Base-by-base conservation (phyloP, 2,797 vertebrate species). In the Molossus alvarezi region DNA sequence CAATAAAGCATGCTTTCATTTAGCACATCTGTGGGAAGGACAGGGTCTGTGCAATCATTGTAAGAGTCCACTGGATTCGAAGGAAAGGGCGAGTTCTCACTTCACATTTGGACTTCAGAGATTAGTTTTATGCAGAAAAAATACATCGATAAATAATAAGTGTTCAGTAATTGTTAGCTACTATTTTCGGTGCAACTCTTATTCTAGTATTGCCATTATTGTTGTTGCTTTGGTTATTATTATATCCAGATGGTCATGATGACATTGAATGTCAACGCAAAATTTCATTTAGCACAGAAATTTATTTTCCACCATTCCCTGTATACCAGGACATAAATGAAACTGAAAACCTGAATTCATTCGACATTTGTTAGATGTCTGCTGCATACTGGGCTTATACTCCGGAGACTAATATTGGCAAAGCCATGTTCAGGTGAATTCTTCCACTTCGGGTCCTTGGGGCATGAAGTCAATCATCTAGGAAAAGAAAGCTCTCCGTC, bases 321-420 rank as follows among this genome's bases (percentile, higher is more conserved):
- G 21, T 58, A 17, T 29, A 57, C 18, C 27, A 82, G n/a, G n/a
- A 14, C 4, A 48, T 60, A 58, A 33, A 5, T 64, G 76, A 73
- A 94, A 84, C 55, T 48, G n/a, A 65, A 92, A 81, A 82, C 33
- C 18, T 65, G 80, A 48, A 33, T 86, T 89, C 18, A 64, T 14
- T 58, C 29, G 64, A 33, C 11, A 71, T 89, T 92, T 87, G 25
- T 60, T 71, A 64, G 9, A 37, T 65, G 12, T 65, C 25, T 65
- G n/a, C 23, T 79, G 4, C 9, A 23, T 33, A 14, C 9, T 10
- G 33, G 48, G 8, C 65, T 87, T 71, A 4, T 37, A 18, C 37
- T 65, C 71, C 57, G 77, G 91, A 95, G 94, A 87, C 51, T 64
- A 53, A 89, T 27, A n/a, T 57, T 79, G 57, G 18, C 62, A 80